These are phyloP conservation scores for Saturnia japonica DNA, from an alignment of 2,888 invertebrate species.

Conservation along the genomic window DNA sequence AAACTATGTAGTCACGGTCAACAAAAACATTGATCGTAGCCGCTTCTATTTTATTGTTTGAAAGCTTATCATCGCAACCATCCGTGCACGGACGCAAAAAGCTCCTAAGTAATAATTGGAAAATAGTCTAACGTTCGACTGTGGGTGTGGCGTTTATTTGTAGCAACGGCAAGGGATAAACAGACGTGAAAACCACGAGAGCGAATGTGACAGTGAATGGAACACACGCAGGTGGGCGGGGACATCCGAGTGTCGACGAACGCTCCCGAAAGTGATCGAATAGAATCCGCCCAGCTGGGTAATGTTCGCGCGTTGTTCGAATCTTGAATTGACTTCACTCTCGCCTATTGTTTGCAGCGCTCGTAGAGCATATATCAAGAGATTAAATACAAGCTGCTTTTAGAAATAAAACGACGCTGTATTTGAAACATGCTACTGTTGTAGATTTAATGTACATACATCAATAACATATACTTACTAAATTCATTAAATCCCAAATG, in stretches of 20 bases:
- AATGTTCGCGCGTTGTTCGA: background rate
- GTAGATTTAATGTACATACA: background rate
- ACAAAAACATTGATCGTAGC: conserved; percentile 8
- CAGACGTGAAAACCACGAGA: conserved; percentile 34
- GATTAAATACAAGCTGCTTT: background rate
- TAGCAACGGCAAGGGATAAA: conserved; percentile 51
- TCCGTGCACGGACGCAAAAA: conserved; percentile 67
- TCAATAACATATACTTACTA: background rate
- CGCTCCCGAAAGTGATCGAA: conserved; percentile 58
- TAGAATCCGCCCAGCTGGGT: conserved; percentile 65
- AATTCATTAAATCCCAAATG: background rate
- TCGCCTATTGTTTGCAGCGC: conserved; percentile 30
- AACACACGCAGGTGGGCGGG: conserved; percentile 62
- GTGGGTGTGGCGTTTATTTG: conserved; percentile 65
- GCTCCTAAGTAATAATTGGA: conserved; percentile 76
- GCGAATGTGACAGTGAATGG: conserved; percentile 49
- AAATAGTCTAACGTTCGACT: conserved; percentile 64
- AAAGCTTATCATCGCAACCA: conserved; percentile 66
- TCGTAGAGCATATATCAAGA: background rate
- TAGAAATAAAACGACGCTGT: background rate
- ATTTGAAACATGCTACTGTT: background rate
- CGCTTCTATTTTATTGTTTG: conserved; percentile 40
- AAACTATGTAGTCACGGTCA: conserved; percentile 7
- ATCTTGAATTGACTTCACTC: conserved; percentile 17
- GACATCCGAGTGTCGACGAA: conserved; percentile 61